These are phyloP conservation scores for Murina feae DNA, from an alignment of 2,113 vertebrate species.

Conservation along the genomic window DNA sequence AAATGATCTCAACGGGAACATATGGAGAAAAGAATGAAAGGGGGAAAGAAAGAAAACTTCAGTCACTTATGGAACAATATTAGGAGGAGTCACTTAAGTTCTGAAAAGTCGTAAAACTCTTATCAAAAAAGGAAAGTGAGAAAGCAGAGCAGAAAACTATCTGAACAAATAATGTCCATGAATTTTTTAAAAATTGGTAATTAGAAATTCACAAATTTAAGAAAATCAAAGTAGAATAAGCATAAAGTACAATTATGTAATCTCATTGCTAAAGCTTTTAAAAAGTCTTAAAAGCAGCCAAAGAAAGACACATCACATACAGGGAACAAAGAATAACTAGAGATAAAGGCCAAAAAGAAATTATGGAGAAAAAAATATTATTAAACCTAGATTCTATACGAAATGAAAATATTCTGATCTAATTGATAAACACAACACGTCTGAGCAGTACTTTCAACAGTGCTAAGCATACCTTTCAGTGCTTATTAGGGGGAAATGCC, in stretches of 20 bases:
- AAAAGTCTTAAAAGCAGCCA: background rate
- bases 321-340: background rate
- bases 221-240: constrained; percentile 13
- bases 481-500: background rate
- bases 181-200: background rate
- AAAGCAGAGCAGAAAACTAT: background rate
- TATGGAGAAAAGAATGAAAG: background rate
- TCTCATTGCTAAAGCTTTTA: background rate
- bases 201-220: background rate
- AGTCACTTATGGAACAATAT: background rate
- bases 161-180: background rate
- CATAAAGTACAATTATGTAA: background rate
- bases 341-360: background rate
- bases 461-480: background rate
- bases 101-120: background rate
- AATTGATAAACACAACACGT: background rate
- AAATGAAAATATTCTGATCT: background rate
- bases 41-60: background rate
- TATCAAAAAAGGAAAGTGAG: background rate
- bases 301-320: background rate
- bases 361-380: background rate
- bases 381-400: background rate
- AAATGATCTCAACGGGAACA: background rate
- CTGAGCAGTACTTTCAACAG: background rate
- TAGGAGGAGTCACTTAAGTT: background rate